These are phyloP conservation scores for Orientallactaga bullata DNA, from an alignment of 2,113 vertebrate genomes.

Conservation along the genomic window DNA sequence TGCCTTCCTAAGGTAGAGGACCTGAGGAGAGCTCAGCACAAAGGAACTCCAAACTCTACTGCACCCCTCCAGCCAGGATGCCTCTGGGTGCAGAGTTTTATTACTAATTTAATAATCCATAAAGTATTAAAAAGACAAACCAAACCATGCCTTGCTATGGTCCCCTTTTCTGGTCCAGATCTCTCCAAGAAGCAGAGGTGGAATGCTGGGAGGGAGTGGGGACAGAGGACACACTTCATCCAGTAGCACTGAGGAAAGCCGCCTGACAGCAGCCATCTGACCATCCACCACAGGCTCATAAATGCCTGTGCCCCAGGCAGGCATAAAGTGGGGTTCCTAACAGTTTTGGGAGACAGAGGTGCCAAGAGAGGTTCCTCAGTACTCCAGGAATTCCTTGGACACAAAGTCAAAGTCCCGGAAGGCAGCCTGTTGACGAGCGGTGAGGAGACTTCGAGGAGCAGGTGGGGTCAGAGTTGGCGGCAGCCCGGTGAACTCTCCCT, in stretches of 20 bases:
- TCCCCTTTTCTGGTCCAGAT: background rate
- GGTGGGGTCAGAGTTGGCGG: constrained; percentile 92
- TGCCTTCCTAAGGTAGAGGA: background rate
- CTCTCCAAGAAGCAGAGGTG: background rate
- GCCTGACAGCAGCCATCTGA: fast-evolving
- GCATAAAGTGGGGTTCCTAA: too few relatives aligned
- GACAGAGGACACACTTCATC: background rate
- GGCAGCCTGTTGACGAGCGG: constrained; percentile 88
- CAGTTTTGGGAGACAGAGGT: fast-evolving
- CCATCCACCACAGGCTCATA: too few relatives aligned
- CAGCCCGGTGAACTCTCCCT: constrained; percentile 93
- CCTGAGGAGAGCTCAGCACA: background rate
- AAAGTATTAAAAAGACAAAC: constrained; percentile 71
- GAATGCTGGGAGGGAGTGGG: fast-evolving
- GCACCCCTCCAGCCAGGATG: background rate
- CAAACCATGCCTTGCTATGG: background rate
- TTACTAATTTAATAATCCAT: constrained; percentile 71
- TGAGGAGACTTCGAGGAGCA: constrained; percentile 85
- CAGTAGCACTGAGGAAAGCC: background rate
- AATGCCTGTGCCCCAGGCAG: background rate
- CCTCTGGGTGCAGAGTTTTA: constrained; percentile 22
- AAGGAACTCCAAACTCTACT: background rate
- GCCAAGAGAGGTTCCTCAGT: constrained; percentile 62
- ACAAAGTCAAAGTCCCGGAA: constrained; percentile 95
- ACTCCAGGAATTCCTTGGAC: constrained; percentile 86